Base-by-base conservation (phyloP, 2,113 vertebrate genomes). In the Rhodinocichla rosea region DNA sequence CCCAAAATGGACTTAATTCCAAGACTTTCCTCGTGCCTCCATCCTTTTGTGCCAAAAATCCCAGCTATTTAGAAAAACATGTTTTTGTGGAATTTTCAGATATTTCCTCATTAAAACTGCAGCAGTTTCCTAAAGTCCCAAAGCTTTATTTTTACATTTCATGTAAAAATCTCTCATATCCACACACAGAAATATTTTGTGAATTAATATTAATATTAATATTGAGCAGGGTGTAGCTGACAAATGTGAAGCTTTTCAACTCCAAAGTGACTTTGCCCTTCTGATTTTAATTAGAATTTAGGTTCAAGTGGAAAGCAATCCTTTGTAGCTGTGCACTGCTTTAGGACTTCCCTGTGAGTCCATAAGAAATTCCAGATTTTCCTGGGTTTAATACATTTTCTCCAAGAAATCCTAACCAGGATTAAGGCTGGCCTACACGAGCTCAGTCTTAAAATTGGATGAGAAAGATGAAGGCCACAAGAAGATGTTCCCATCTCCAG, bases 41-140 rank as follows among this genome's bases (percentile, higher is more conserved):
- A 49, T 71, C 27, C 57, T 92, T 89, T 74, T 40, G 62, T 81
- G 87, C 85, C 87, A 91, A 90, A 92, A 87, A 96, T 90, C 55
- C 57, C 85, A 94, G 37, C 45, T 92, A 85, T 90, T 94, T 86
- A 13, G 42, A 55, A 94, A 91, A 95, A 80, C 71, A 53, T 47
- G 75, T 57, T 93, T 94, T 90, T 79, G 44, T 37, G 56, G 53
- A 87, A 57, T 86, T 93, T 78, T 82, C 67, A 94, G 78, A 22
- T 35, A 49, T 86, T 94, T 79, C 81, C 79, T 81, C 62, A 62
- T 44, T 42, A 95, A 90, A 94, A 23, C 5, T 45, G 15, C 11
- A 89, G 44, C 15, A 47, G 26, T 12, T 82, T 83, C 57, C 55
- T 32, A 4, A 91, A 74, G 55, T 52, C 27, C 13, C 22, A 35